Evolutionary conservation across 2,113 vertebrate genomes (phyloP).

Genomic region (Corydoras sp.): DNA sequence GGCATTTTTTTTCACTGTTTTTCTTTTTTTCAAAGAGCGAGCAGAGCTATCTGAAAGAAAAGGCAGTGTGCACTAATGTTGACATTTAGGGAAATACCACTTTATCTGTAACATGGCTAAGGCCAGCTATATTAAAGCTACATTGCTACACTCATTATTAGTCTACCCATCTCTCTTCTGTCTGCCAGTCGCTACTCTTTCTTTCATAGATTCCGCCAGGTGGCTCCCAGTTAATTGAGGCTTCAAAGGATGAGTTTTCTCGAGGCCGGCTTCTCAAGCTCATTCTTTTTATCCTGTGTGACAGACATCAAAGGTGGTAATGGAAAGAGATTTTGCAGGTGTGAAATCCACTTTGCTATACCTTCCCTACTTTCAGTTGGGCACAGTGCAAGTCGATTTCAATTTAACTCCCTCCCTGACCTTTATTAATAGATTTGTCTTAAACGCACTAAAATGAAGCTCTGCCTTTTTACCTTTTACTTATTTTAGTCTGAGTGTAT

Average conservation of each 20-base stretch:
- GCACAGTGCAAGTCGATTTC: constrained; percentile 17
- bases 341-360: constrained; percentile 30
- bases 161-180: constrained; percentile 8
- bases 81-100: constrained; percentile 22
- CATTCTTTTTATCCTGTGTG: constrained; percentile 29
- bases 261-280: not conserved
- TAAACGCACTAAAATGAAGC: constrained; percentile 4
- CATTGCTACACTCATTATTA: constrained; percentile 26
- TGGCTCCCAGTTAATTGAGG: constrained; percentile 30
- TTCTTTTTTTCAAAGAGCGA: constrained; percentile 11
- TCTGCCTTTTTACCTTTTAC: not conserved
- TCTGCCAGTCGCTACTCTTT: constrained; percentile 1
- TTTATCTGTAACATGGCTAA: constrained; percentile 21
- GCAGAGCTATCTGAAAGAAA: constrained; percentile 12
- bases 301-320: constrained; percentile 40
- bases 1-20: not conserved
- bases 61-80: constrained; percentile 22
- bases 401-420: constrained; percentile 22
- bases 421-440: constrained; percentile 32
- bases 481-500: not conserved
- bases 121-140: constrained; percentile 12
- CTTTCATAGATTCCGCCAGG: constrained; percentile 23
- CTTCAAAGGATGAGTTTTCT: constrained; percentile 18
- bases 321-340: constrained; percentile 25
- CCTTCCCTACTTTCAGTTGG: not conserved